phyloP scores from a whole-genome alignment of 92 coral and sea anemone species.

The Epizoanthus illoricatus region DNA sequence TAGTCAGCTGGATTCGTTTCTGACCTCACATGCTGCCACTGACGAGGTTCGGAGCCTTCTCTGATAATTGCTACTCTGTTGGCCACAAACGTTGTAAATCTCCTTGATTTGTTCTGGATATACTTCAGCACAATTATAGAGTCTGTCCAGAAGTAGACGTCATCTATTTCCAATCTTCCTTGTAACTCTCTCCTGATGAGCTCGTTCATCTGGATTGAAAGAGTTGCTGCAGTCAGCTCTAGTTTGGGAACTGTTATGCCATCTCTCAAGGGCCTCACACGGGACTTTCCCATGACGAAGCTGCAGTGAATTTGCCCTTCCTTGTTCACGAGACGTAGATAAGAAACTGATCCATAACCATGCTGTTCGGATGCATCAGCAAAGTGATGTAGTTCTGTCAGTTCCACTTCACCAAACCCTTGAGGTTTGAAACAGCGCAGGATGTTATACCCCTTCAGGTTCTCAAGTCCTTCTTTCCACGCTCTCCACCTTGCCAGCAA shows the following conservation, averaged over 20 bases:
- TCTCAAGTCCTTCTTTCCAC: conserved; percentile 54
- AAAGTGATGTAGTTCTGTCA: conserved; percentile 43
- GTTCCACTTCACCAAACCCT: conserved; percentile 37
- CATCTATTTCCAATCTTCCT: conserved; percentile 50
- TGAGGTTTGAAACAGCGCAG: conserved; percentile 55
- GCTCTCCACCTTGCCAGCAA: conserved; percentile 45
- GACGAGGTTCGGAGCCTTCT: conserved; percentile 48
- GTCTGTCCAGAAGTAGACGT: conserved; percentile 64
- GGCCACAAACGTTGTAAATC: conserved; percentile 56
- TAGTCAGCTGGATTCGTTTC: conserved; percentile 59
- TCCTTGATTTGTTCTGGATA: conserved; percentile 42
- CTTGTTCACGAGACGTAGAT: conserved; percentile 50
- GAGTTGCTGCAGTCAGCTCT: conserved; percentile 60
- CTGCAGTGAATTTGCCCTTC: conserved; percentile 54
- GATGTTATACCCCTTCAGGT: conserved; percentile 20
- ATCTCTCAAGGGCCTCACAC: conserved; percentile 54
- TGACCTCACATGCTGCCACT: conserved; percentile 51
- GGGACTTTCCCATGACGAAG: conserved; percentile 61
- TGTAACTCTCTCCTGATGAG: conserved; percentile 46
- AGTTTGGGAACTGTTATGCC: conserved; percentile 61
- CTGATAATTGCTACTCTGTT: conserved; percentile 59
- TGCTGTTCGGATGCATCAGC: conserved; percentile 61
- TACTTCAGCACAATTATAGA: conserved; percentile 55
- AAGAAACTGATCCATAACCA: conserved; percentile 67
- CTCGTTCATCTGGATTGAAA: conserved; percentile 43